Base-by-base conservation (phyloP, 2,888 invertebrate genomes). In the Drosophila mettleri region DNA sequence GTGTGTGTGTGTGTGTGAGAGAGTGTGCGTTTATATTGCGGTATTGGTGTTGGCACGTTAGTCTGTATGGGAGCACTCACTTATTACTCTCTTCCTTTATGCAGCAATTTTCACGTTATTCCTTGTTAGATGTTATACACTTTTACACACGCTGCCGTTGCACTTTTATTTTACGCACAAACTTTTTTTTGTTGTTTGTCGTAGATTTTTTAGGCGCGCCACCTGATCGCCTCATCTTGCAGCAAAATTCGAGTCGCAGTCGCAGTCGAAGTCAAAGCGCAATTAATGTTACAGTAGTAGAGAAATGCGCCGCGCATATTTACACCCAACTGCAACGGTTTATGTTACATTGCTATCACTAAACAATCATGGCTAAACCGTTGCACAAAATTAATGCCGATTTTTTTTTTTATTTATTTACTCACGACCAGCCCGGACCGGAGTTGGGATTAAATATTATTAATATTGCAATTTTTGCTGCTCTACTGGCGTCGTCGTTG, bases 301-400 rank as follows among this genome's bases (percentile, higher is more conserved):
- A 81, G 80, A 88, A 86, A 80, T 81, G 75, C 81, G 81, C 74
- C 79, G 67, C 75, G 81, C 65, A 76, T 67, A 74, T 69, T 74
- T 66, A 71, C 63, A 60, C 31, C 16, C 61, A 51, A 41, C 45
- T 45, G 45, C 61, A 66, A 68, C 53, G 51, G 51, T 61, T 64
- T 68, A 27, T 10, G 54, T 54, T 51, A 72, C 73, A 63, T 58
- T 43, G 45, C 58, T 41, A 48, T 36, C 24, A 72, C 33, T 22
- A 33, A 24, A 45, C n/a, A 34, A 31, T 12, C 7, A 34, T 38
- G 48, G 10, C 46, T 20, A 14, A 38, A 27, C 24, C 57, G 41
- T 54, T 41, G 10, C 31, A 31, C 34, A 39, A 51, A 16, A 34
- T 43, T 49, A 36, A 10, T 14, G 24, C 6, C 4, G 27, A 46